Percentiles rank a stretch among this genome's conserved stretches.
Conservation (phyloP, 2,888 invertebrate genomes). For the Meandrusa payeni region DNA sequence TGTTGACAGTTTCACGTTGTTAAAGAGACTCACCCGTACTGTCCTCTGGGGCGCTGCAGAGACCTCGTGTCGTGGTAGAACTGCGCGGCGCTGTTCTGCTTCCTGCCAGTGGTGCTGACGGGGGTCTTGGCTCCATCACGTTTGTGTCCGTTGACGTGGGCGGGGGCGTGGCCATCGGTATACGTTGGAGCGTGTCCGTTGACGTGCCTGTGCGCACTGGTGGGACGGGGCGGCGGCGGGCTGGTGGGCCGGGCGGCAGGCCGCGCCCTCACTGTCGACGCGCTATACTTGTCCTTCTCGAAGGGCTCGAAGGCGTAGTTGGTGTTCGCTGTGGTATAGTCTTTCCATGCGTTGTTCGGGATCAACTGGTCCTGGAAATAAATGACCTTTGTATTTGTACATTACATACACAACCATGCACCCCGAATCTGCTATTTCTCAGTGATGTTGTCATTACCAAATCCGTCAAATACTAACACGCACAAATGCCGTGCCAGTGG, state of each 20-base stretch:
- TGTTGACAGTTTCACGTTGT: too few relatives aligned
- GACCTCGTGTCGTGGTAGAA: constrained; percentile 82
- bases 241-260: constrained; percentile 30
- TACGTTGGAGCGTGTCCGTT: too few relatives aligned
- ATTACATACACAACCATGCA: too few relatives aligned
- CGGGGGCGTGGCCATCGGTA: constrained; percentile 3
- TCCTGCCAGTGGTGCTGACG: constrained; percentile 28
- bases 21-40: constrained; percentile 52
- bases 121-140: constrained; percentile 16
- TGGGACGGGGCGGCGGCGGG: constrained; percentile 48
- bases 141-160: constrained; percentile 3
- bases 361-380: constrained; percentile 90
- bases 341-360: constrained; percentile 93
- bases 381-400: too few relatives aligned
- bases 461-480: too few relatives aligned
- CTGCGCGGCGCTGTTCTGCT: constrained; percentile 55
- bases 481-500: too few relatives aligned
- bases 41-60: constrained; percentile 78
- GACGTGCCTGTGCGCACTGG: constrained; percentile 27
- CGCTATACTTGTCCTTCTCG: constrained; percentile 86
- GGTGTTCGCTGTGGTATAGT: constrained; percentile 90
- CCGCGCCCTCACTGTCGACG: constrained; percentile 41
- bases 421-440: too few relatives aligned
- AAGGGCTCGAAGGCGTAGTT: constrained; percentile 95
- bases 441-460: too few relatives aligned